These are phyloP conservation scores for Podarcis muralis DNA, from an alignment of 2,113 vertebrate genomes.

Conservation along the genomic window DNA sequence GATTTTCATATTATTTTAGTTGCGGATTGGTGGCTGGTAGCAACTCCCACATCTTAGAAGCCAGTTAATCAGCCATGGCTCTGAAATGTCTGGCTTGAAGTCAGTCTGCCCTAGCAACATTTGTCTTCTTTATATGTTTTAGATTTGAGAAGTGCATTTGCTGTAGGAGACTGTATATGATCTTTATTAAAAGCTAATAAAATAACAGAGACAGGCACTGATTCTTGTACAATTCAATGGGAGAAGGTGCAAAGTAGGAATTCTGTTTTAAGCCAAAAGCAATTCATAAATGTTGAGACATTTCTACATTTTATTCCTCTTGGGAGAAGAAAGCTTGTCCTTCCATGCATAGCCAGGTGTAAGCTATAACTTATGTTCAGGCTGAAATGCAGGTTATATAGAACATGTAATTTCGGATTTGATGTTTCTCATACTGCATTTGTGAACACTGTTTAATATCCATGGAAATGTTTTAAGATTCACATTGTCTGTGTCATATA, in stretches of 20 bases:
- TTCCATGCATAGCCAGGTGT: neutral
- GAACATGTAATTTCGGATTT: neutral
- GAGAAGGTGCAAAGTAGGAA: neutral
- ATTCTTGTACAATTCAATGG: neutral
- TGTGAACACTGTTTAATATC: constrained; percentile 10
- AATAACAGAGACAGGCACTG: neutral
- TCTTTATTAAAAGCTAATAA: neutral
- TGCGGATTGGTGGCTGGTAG: neutral
- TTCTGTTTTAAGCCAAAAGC: neutral
- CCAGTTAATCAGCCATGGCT: neutral
- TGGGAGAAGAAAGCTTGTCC: neutral
- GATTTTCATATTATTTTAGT: constrained; percentile 10
- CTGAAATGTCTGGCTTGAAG: neutral
- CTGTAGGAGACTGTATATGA: neutral
- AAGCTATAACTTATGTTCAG: neutral
- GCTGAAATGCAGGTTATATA: neutral
- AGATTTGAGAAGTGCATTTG: neutral
- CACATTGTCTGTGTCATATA: neutral
- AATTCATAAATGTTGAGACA: neutral
- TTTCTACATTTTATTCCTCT: neutral
- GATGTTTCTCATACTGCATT: constrained; percentile 3
- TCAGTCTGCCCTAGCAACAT: neutral
- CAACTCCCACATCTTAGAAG: neutral
- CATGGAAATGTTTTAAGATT: neutral
- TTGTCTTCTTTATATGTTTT: neutral